Evolutionary conservation across 2,113 vertebrate species (phyloP).

Genomic region (Paraplagusia blochii): DNA sequence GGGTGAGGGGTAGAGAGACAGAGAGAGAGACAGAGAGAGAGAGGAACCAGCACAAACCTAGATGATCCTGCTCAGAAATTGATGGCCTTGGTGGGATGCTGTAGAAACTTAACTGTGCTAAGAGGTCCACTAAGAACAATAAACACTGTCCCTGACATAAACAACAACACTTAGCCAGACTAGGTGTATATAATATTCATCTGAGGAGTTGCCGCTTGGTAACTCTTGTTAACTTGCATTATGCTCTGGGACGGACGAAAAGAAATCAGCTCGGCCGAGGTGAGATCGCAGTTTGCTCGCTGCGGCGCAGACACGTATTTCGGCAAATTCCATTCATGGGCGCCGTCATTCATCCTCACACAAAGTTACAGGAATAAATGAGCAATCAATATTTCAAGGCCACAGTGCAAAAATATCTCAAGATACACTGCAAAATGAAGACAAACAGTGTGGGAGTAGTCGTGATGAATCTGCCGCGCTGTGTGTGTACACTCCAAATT

Average conservation of each 20-base stretch:
- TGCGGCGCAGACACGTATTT: too few species aligned
- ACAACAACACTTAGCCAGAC: constrained; percentile 78
- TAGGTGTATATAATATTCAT: constrained; percentile 80
- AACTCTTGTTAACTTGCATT: constrained; percentile 72
- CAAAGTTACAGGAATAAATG: too few species aligned
- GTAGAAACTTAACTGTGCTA: constrained; percentile 77
- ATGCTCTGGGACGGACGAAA: constrained; percentile 53
- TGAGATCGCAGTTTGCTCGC: constrained; percentile 35
- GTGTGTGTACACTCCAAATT: too few species aligned
- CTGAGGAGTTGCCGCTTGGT: constrained; percentile 66
- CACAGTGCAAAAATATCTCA: too few species aligned
- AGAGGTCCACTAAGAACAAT: constrained; percentile 76
- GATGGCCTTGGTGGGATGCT: constrained; percentile 75
- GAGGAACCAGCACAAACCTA: constrained; percentile 39
- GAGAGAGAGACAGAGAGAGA: constrained; percentile 14
- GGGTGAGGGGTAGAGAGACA: too few species aligned
- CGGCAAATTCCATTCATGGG: too few species aligned
- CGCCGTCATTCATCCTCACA: too few species aligned
- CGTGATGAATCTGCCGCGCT: too few species aligned
- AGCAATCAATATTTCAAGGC: not conserved
- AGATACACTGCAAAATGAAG: too few species aligned
- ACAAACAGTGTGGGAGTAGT: too few species aligned
- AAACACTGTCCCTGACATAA: constrained; percentile 79
- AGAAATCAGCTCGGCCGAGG: constrained; percentile 59
- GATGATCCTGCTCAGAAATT: constrained; percentile 68